Conservation (phyloP, 2,888 invertebrate genomes). For the Orchestes rusci region DNA sequence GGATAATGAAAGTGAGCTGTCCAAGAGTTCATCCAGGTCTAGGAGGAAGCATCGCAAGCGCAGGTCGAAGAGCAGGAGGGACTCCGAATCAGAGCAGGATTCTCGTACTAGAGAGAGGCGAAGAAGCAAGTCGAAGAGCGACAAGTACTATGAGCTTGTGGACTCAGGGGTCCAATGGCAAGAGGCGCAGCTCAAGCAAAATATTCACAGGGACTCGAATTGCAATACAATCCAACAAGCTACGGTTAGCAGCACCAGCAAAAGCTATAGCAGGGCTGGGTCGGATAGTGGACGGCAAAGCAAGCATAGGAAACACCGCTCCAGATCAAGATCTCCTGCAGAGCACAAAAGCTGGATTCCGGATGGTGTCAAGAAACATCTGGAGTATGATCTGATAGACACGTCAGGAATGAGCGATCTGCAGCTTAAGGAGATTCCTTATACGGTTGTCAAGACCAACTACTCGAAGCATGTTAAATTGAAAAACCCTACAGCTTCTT, state of each 20-base stretch:
- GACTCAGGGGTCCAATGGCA: conserved; percentile 87
- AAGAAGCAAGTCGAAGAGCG: conserved; percentile 26
- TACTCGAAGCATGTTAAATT: conserved; percentile 56
- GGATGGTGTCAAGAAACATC: conserved; percentile 73
- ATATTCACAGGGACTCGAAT: conserved; percentile 41
- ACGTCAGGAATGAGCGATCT: conserved; percentile 84
- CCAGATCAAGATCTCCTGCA: conserved; percentile 59
- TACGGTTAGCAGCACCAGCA: conserved; percentile 54
- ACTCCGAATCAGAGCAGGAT: conserved; percentile 67
- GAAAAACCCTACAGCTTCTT: conserved; percentile 29
- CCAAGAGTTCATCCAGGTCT: conserved; percentile 75
- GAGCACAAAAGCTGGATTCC: conserved; percentile 68
- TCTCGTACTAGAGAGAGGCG: conserved; percentile 44
- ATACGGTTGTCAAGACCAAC: conserved; percentile 75
- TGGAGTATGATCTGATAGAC: conserved; percentile 82
- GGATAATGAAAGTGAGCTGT: conserved; percentile 85
- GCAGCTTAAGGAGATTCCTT: conserved; percentile 80
- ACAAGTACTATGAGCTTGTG: conserved; percentile 59
- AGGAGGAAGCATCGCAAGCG: conserved; percentile 68
- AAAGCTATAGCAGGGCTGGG: conserved; percentile 4
- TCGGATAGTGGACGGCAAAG: conserved; percentile 21
- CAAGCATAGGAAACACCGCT: conserved; percentile 35
- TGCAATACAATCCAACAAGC: conserved; percentile 59
- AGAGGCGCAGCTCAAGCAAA: conserved; percentile 69
- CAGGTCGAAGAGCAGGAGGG: conserved; percentile 59